These are phyloP conservation scores for Copidosoma aretas DNA, from an alignment of 2,888 invertebrate genomes.

Conservation along the genomic window DNA sequence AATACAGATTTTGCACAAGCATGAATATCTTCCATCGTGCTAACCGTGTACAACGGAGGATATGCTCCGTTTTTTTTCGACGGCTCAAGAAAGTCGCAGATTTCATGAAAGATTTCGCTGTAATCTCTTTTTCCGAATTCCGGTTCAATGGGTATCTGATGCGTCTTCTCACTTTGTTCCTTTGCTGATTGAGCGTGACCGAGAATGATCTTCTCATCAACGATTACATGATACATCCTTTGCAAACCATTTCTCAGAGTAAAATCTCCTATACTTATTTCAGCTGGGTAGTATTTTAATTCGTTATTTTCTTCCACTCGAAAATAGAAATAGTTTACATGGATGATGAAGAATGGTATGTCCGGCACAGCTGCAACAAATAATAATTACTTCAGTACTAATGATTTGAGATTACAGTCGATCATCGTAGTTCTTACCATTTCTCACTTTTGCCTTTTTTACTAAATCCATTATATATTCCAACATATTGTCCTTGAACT, in stretches of 20 bases:
- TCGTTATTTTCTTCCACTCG: constrained; percentile 41
- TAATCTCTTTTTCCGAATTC: constrained; percentile 54
- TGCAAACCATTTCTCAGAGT: constrained; percentile 62
- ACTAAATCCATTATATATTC: constrained; percentile 46
- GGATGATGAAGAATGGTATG: constrained; percentile 56
- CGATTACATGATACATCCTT: constrained; percentile 56
- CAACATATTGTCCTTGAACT: constrained; percentile 49
- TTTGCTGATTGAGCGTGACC: constrained; percentile 64
- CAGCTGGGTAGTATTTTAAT: constrained; percentile 64
- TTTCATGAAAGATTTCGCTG: constrained; percentile 57
- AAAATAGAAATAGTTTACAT: constrained; percentile 58
- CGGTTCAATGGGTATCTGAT: constrained; percentile 62
- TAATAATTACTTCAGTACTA: neutral
- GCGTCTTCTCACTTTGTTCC: constrained; percentile 61
- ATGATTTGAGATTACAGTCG: neutral
- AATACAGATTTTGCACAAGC: constrained; percentile 27
- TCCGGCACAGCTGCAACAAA: constrained; percentile 47
- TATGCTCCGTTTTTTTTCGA: constrained; percentile 40
- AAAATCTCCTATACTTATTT: constrained; percentile 64
- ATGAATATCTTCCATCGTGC: constrained; percentile 15
- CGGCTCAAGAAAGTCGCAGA: constrained; percentile 61
- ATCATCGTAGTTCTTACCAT: constrained; percentile 39
- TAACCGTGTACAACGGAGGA: constrained; percentile 63
- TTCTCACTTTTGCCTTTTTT: constrained; percentile 32
- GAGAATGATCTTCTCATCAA: constrained; percentile 59